These are phyloP conservation scores for Dendronephthya gigantea DNA, from an alignment of 64 coral and sea anemone species.

Conservation along the genomic window DNA sequence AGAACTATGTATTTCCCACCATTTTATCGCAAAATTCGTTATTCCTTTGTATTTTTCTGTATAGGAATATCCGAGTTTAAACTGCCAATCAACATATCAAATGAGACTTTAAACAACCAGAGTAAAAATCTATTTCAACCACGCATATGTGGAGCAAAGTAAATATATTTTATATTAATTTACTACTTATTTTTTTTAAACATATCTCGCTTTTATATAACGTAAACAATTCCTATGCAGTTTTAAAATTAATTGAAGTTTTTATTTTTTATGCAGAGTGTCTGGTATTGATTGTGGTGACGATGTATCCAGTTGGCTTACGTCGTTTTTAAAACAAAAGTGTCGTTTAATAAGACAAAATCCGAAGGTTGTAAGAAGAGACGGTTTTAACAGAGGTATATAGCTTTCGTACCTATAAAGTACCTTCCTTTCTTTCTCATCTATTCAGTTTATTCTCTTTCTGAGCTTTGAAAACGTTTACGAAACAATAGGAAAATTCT, in stretches of 20 bases:
- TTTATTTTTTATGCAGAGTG: neutral
- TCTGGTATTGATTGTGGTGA: slow-evolving; percentile 67
- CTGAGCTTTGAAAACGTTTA: too few species aligned
- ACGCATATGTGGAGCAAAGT: neutral
- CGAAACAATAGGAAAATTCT: too few species aligned
- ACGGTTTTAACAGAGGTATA: neutral
- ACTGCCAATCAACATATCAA: neutral
- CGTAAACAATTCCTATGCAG: too few species aligned
- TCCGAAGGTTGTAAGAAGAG: neutral
- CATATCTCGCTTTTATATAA: too few species aligned
- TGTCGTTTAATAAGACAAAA: slow-evolving; percentile 71
- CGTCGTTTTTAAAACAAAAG: slow-evolving; percentile 47
- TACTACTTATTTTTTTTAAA: too few species aligned
- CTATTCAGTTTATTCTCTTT: too few species aligned
- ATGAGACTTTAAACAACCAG: neutral
- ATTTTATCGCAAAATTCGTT: too few species aligned
- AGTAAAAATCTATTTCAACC: neutral
- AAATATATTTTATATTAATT: neutral
- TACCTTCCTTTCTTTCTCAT: too few species aligned
- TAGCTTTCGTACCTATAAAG: neutral
- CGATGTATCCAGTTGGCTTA: slow-evolving; percentile 64
- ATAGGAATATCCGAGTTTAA: neutral
- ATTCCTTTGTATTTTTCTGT: neutral
- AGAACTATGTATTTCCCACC: too few species aligned
- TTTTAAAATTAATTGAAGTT: too few species aligned